These are phyloP conservation scores for Gymnodraco acuticeps DNA, from an alignment of 2,797 vertebrate genomes.

Conservation along the genomic window DNA sequence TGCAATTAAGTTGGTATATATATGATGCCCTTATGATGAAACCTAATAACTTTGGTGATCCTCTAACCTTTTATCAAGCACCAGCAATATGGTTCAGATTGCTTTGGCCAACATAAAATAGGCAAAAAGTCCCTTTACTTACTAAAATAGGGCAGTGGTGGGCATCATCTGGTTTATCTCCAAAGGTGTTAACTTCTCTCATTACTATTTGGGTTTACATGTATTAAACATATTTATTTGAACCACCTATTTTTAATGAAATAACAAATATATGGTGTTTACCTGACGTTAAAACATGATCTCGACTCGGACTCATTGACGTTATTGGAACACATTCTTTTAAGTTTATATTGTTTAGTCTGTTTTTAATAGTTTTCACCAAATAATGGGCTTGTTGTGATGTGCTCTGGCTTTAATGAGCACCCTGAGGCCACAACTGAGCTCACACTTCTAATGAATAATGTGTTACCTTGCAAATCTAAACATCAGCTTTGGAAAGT, in stretches of 20 bases:
- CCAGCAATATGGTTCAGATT: background rate
- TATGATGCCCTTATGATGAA: background rate
- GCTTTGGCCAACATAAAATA: too few species aligned
- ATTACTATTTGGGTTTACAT: background rate
- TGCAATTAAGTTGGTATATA: background rate
- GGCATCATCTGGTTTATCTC: background rate
- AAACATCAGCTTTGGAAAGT: slow-evolving; percentile 19
- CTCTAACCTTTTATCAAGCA: background rate
- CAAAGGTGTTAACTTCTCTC: background rate
- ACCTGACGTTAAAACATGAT: background rate
- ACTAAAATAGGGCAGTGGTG: background rate
- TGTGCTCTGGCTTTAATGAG: slow-evolving; percentile 33
- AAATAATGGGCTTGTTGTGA: slow-evolving; percentile 35
- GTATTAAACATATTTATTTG: background rate
- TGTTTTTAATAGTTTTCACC: slow-evolving; percentile 33
- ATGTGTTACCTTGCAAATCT: slow-evolving; percentile 29
- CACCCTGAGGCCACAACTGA: slow-evolving; percentile 33
- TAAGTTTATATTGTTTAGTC: slow-evolving; percentile 9
- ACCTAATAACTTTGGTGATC: background rate
- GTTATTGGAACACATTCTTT: slow-evolving; percentile 11
- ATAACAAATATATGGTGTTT: slow-evolving; percentile 8
- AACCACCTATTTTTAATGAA: slow-evolving; percentile 6
- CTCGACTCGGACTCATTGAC: background rate
- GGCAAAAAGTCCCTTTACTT: background rate
- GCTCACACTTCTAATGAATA: slow-evolving; percentile 36